Evolutionary conservation across 2,113 vertebrate species (phyloP).

Genomic region (Crotophaga sulcirostris): DNA sequence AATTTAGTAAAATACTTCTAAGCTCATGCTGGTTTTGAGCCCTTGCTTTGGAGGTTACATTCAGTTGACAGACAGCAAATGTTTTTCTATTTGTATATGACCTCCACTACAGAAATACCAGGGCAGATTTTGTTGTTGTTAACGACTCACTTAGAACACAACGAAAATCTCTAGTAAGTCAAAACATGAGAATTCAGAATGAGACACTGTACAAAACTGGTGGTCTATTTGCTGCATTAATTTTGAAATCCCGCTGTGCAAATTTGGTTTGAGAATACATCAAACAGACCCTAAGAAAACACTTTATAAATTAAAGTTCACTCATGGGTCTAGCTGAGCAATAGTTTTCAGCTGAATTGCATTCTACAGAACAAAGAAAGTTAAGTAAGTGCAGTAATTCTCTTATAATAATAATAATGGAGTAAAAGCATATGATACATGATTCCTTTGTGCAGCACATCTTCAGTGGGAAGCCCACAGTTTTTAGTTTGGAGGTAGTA

Average conservation of each 20-base stretch:
- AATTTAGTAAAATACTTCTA: not conserved
- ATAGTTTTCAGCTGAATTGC: not conserved
- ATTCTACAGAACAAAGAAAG: constrained; percentile 12
- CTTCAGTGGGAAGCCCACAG: not conserved
- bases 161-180: constrained; percentile 15
- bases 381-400: not conserved
- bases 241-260: constrained; percentile 11
- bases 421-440: not conserved
- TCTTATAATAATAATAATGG: not conserved
- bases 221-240: not conserved
- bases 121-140: not conserved
- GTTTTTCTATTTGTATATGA: not conserved
- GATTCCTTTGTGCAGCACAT: not conserved
- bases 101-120: constrained; percentile 39
- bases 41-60: constrained; percentile 23
- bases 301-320: not conserved
- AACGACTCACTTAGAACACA: not conserved
- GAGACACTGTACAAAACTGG: not conserved
- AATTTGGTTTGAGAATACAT: not conserved
- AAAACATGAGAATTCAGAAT: not conserved
- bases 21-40: not conserved
- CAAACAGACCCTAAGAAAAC: not conserved
- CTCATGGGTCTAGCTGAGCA: not conserved
- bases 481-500: not conserved
- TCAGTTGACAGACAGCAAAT: constrained; percentile 29